Base-by-base conservation (phyloP, 2,888 invertebrate genomes). In the Maniola hyperantus region DNA sequence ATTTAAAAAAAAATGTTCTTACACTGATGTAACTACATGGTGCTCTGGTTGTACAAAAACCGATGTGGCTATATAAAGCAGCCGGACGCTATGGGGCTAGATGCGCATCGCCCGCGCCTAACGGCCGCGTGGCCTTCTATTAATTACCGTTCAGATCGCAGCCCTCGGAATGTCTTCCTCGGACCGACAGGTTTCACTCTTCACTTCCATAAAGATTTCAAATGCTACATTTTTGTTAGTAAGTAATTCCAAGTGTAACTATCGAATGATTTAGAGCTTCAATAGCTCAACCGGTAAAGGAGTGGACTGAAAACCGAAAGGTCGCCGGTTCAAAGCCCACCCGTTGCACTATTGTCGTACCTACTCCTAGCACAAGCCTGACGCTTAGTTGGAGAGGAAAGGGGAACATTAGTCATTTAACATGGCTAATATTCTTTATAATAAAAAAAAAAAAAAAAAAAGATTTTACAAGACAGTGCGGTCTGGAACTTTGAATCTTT, bases 51-150 rank as follows among this genome's bases (percentile, higher is more conserved):
- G n/a, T 57, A 57, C 46, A 72, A 72, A 72, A 72, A 72, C 68
- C 68, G 36, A 71, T 64, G 64, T 71, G 58, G 54, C 72, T 71
- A 68, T 71, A 72, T 71, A 70, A 67, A 72, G 73, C 63, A 81
- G 82, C 83, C 87, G 88, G 88, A 85, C 85, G 76, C 72, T 73
- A 87, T 83, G 88, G 77, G 88, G 81, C 83, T 80, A 78, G 87
- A 85, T 84, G 88, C 83, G 87, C 84, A 74, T 61, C 61, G 61
- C 71, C 82, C 83, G 84, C 85, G 81, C 79, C 81, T 87, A 87
- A 89, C 88, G 88, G 88, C 80, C 75, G 77, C 74, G 78, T 84
- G 88, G 87, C 88, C 88, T 87, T 87, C 88, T 88, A 88, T 88
- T 88, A 89, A 89, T 89, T 89, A 89, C 89, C 87, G 88, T 88